phyloP scores from a whole-genome alignment of 64 coral and sea anemone genomes.

The Montipora capricornis region DNA sequence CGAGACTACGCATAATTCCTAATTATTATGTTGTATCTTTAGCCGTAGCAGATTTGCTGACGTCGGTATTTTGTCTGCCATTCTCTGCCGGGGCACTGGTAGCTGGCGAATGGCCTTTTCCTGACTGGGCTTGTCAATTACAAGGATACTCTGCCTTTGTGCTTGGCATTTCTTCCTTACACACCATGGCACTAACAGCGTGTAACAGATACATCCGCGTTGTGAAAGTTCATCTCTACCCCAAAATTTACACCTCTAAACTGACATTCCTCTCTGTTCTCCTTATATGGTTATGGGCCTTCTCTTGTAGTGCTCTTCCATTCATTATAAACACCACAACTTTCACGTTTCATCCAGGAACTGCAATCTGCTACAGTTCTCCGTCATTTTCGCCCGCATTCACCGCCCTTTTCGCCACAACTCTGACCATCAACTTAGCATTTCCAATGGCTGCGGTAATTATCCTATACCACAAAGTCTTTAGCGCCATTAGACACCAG shows the following conservation, averaged over 20 bases:
- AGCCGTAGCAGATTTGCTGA: constrained; percentile 59
- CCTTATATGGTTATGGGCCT: constrained; percentile 39
- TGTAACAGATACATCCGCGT: constrained; percentile 68
- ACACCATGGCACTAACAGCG: constrained; percentile 63
- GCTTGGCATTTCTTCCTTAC: constrained; percentile 53
- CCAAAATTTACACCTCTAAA: constrained; percentile 15
- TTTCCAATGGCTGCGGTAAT: constrained; percentile 16
- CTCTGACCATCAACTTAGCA: constrained; percentile 27
- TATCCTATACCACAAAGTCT: constrained; percentile 46
- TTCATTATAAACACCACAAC: constrained; percentile 6
- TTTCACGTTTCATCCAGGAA: constrained; percentile 65
- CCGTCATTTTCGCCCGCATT: constrained; percentile 58
- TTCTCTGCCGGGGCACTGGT: constrained; percentile 26
- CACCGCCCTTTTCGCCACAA: constrained; percentile 13
- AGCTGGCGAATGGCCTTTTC: constrained; percentile 20
- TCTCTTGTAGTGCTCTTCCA: constrained; percentile 23
- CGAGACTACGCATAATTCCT: constrained; percentile 42
- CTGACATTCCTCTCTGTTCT: constrained; percentile 10
- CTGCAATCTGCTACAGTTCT: constrained; percentile 59
- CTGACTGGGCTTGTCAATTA: not conserved
- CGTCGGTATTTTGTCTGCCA: constrained; percentile 50
- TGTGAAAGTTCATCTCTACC: constrained; percentile 41
- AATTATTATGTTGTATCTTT: constrained; percentile 61
- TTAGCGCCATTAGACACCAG: not conserved
- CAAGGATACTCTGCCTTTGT: constrained; percentile 48